Percentiles rank a stretch among this genome's conserved stretches.
phyloP scores from a whole-genome alignment of 2,113 vertebrate genomes.

The Vulpes ferrilata region DNA sequence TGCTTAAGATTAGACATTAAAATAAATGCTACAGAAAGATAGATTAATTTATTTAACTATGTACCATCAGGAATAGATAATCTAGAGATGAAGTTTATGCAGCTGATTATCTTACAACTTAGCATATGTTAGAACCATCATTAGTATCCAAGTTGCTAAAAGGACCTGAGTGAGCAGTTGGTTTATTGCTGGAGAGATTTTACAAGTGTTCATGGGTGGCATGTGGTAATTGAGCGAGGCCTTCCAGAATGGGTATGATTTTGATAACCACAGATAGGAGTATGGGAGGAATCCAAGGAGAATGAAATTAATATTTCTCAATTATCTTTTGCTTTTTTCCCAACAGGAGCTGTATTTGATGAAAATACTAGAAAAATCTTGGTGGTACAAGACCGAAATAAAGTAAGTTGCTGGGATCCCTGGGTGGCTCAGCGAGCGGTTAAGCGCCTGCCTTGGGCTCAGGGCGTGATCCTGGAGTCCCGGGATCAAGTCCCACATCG shows the following conservation, averaged over 20 bases:
- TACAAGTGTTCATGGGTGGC: background rate
- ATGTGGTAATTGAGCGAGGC: background rate
- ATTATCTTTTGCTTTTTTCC: conserved; percentile 23
- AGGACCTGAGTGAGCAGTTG: background rate
- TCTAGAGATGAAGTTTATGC: background rate
- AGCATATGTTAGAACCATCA: background rate
- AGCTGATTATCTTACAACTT: background rate
- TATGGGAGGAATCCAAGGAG: background rate
- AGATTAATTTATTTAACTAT: background rate
- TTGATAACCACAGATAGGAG: background rate
- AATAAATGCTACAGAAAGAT: background rate
- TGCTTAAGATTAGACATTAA: background rate
- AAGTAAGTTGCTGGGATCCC: conserved; percentile 87
- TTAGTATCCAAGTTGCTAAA: background rate
- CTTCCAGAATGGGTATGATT: background rate
- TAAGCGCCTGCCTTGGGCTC: too few relatives aligned
- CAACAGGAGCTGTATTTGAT: conserved; percentile 95
- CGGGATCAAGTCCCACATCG: too few relatives aligned
- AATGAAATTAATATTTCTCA: conserved; percentile 34
- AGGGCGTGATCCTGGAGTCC: too few relatives aligned
- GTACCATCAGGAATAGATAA: background rate
- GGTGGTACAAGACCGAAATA: conserved; percentile 97
- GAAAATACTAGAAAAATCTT: conserved; percentile 93
- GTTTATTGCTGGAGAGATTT: background rate
- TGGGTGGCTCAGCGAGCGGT: too few relatives aligned